A percentile compares a stretch with the other conserved stretches of the same genome.
Evolutionary conservation across 2,888 invertebrate genomes (phyloP).

Genomic region (Mantis religiosa): DNA sequence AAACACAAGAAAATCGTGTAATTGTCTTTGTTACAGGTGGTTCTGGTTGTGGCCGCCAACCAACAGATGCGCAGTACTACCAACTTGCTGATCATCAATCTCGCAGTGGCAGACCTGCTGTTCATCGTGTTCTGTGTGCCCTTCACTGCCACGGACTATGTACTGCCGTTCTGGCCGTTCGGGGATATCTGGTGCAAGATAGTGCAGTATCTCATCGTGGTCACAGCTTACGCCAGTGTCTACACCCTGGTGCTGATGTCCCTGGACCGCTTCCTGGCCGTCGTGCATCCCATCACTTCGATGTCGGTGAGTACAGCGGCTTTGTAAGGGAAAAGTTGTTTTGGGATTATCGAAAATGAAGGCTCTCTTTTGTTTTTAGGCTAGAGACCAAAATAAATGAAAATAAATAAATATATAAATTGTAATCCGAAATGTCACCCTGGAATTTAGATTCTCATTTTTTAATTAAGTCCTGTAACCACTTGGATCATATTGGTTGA

Average conservation of each 20-base stretch:
- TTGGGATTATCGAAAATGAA: too few relatives aligned
- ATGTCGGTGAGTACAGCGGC: conserved; percentile 70
- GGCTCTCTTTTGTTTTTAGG: too few relatives aligned
- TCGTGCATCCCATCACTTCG: conserved; percentile 86
- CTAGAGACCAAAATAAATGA: too few relatives aligned
- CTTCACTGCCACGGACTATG: conserved; percentile 88
- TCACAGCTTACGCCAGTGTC: conserved; percentile 89
- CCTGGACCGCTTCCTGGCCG: conserved; percentile 85
- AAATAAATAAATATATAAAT: too few relatives aligned
- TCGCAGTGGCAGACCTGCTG: conserved; percentile 84
- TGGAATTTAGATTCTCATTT: too few relatives aligned
- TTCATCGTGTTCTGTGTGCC: conserved; percentile 93
- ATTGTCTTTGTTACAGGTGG: conserved; percentile 50
- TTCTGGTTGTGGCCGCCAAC: conserved; percentile 82
- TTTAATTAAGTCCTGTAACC: too few relatives aligned
- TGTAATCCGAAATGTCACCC: too few relatives aligned
- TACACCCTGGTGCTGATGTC: conserved; percentile 94
- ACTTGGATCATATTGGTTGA: too few relatives aligned
- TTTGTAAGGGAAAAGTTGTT: too few relatives aligned
- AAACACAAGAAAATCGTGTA: too few relatives aligned
- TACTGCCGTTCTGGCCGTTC: conserved; percentile 84
- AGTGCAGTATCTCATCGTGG: conserved; percentile 86
- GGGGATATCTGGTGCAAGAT: conserved; percentile 86
- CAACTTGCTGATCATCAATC: conserved; percentile 84
- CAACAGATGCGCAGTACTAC: conserved; percentile 91